Conservation (phyloP, 2,113 vertebrate genomes). For the Mormyrus lacerda region DNA sequence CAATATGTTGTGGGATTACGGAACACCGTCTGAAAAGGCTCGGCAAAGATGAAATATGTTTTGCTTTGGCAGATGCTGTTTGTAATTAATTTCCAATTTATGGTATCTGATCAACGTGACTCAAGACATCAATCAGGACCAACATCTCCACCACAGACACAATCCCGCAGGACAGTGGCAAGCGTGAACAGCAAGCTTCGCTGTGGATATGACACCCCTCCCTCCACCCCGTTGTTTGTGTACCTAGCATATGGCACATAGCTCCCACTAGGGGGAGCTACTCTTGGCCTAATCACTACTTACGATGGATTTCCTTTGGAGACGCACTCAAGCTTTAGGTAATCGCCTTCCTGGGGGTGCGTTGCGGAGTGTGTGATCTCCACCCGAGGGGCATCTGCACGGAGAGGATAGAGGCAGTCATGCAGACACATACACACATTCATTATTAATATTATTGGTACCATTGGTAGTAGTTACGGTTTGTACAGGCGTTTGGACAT, state of each 20-base stretch:
- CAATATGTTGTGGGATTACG: conserved; percentile 3
- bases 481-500: not conserved
- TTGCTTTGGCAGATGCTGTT: not conserved
- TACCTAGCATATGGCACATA: not conserved
- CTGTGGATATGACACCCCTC: not conserved
- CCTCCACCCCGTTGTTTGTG: not conserved
- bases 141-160: not conserved
- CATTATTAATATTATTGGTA: not conserved
- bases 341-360: conserved; percentile 90
- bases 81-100: conserved; percentile 7
- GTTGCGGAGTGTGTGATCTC: conserved; percentile 77
- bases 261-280: not conserved
- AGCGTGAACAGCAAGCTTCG: not conserved
- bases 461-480: not conserved
- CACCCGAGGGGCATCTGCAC: conserved; percentile 85
- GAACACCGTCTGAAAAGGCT: not conserved
- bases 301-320: conserved; percentile 97
- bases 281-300: conserved; percentile 62
- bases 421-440: not conserved
- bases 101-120: conserved; percentile 7
- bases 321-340: conserved; percentile 89
- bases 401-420: conserved; percentile 30
- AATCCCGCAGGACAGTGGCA: not conserved
- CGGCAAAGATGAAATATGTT: not conserved
- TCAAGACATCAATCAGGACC: not conserved